These are phyloP conservation scores for Zygogramma bicolorata DNA, from an alignment of 2,888 invertebrate species.

Conservation along the genomic window DNA sequence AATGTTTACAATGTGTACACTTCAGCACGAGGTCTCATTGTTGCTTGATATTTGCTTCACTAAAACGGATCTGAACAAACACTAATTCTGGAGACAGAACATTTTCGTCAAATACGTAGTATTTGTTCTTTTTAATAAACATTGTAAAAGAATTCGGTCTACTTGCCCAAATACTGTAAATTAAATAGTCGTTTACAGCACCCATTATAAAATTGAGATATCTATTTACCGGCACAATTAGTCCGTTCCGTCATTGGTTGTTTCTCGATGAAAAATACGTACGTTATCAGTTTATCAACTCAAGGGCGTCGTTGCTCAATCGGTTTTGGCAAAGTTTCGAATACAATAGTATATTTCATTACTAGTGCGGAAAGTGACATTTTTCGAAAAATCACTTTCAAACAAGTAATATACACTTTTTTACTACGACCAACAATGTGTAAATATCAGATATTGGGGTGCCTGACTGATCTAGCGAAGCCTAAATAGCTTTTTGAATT, in stretches of 20 bases:
- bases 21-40: conserved; percentile 54
- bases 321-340: no score
- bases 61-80: conserved; percentile 50
- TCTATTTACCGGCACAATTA: neutral
- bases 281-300: neutral
- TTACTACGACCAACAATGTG: no score
- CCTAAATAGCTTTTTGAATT: no score
- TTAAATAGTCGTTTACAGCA: conserved; percentile 44
- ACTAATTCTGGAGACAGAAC: conserved; percentile 51
- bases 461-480: no score
- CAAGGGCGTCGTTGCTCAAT: no score
- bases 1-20: conserved; percentile 49
- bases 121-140: conserved; percentile 58
- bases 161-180: conserved; percentile 45
- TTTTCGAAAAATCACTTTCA: no score
- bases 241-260: neutral
- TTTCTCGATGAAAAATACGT: neutral
- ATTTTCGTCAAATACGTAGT: conserved; percentile 53
- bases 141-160: conserved; percentile 54
- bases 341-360: no score
- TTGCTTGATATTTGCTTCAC: conserved; percentile 50
- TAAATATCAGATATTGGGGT: no score
- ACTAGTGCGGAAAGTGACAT: no score
- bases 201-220: conserved; percentile 31
- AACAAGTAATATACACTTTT: no score